Evolutionary conservation across 2,888 invertebrate genomes (phyloP).

Genomic region (Thymelicus lineola): DNA sequence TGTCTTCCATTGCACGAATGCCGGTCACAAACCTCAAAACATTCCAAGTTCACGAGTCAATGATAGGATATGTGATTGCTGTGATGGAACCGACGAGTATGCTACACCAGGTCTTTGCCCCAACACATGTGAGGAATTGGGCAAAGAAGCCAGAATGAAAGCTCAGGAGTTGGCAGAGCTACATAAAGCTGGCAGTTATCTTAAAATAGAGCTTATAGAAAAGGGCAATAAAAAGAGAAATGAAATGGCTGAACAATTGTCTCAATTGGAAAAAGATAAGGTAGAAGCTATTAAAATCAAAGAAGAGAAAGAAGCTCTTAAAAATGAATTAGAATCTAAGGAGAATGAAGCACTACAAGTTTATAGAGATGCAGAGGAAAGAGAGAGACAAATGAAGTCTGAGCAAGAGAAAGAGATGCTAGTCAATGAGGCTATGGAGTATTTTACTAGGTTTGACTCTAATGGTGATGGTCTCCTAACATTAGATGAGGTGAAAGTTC

Average conservation of each 20-base stretch:
- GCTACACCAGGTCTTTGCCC: constrained; percentile 86
- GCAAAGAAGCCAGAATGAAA: constrained; percentile 89
- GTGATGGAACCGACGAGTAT: constrained; percentile 96
- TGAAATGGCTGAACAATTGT: constrained; percentile 89
- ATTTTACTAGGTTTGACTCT: constrained; percentile 92
- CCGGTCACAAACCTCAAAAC: constrained; percentile 90
- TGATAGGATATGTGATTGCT: constrained; percentile 98
- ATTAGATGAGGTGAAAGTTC: constrained; percentile 88
- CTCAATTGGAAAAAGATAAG: constrained; percentile 89
- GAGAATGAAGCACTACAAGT: constrained; percentile 91
- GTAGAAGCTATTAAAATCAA: constrained; percentile 92
- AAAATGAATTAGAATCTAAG: constrained; percentile 88
- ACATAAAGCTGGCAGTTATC: constrained; percentile 91
- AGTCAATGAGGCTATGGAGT: constrained; percentile 88
- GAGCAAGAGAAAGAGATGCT: constrained; percentile 84
- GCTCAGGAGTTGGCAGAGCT: constrained; percentile 90
- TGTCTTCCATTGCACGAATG: constrained; percentile 92
- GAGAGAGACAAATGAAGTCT: constrained; percentile 84
- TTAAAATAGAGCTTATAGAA: constrained; percentile 89
- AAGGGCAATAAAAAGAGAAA: constrained; percentile 90
- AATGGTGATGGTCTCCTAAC: constrained; percentile 92
- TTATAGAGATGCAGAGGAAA: constrained; percentile 89
- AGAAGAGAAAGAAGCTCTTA: constrained; percentile 90
- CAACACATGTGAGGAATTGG: constrained; percentile 93
- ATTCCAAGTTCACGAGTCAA: constrained; percentile 96